Evolutionary conservation across 2,113 vertebrate genomes (phyloP).

Genomic region (Siphamia tubifer): DNA sequence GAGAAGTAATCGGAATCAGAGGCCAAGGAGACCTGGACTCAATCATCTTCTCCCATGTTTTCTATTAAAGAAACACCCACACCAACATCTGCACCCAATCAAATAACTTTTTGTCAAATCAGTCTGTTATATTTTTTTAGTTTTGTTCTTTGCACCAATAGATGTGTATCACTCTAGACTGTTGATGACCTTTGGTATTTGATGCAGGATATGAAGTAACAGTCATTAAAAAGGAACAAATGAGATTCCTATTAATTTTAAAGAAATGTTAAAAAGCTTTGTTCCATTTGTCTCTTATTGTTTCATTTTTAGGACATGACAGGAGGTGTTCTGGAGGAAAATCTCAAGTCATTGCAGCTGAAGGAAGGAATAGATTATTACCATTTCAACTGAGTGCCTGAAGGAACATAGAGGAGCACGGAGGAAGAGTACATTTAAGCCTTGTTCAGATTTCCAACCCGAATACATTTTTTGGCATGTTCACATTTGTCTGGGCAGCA

Average conservation of each 20-base stretch:
- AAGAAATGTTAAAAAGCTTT: too few species aligned
- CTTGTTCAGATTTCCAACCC: too few species aligned
- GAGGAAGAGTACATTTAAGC: too few species aligned
- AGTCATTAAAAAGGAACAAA: background rate
- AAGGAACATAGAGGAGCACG: background rate
- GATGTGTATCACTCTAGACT: background rate
- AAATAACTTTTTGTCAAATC: constrained; percentile 13
- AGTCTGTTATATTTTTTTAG: too few species aligned
- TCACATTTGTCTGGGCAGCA: too few species aligned
- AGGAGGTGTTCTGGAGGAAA: constrained; percentile 87
- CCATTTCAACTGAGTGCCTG: constrained; percentile 74
- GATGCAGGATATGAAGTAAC: background rate
- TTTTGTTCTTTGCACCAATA: too few species aligned
- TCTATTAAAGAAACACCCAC: background rate
- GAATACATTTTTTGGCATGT: too few species aligned
- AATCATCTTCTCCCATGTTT: constrained; percentile 21
- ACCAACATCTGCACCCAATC: constrained; percentile 55
- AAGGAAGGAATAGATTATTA: constrained; percentile 82
- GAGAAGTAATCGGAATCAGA: constrained; percentile 49
- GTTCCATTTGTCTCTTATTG: too few species aligned
- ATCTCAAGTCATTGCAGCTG: constrained; percentile 77
- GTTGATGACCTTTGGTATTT: background rate
- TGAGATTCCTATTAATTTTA: too few species aligned
- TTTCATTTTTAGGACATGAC: constrained; percentile 88
- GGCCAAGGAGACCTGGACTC: constrained; percentile 43